Base-by-base conservation (phyloP, 2,113 vertebrate species). In the Anolis carolinensis region DNA sequence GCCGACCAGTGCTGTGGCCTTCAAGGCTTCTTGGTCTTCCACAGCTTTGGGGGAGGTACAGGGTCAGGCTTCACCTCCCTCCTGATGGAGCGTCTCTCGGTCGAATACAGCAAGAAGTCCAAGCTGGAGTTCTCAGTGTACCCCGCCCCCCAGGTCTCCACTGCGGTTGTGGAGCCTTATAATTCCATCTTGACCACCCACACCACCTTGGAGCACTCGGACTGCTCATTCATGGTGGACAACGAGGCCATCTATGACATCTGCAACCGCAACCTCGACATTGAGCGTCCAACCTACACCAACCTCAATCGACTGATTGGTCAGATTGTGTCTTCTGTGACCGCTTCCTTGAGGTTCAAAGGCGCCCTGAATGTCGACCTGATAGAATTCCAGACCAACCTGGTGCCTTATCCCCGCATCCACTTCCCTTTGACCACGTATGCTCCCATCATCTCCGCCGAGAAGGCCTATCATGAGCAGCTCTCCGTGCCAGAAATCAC, bases 341-440 rank as follows among this genome's bases (percentile, higher is more conserved):
- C 95, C 0, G 95, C 94, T 44, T 96, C 95, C 0, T 39, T 96
- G 32, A 59, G 95, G 0, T 96, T 96, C 63, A 16, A 96, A 0
- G 95, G 95, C 0, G 94, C 95, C 6, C 25, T 96, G 68, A 96
- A 96, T 4, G 95, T 96, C 0, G 95, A 96, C 87, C 92, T 96
- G 0, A 95, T 0, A 0, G 95, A 95, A 0, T 96, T 96, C 0
- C 95, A 96, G 83, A 96, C 95, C 83, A 96, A 96, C 87, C 52
- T 96, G 87, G 95, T 96, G 80, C 95, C 95, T 0, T 96, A 95
- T 63, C 95, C 94, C 0, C 82, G 94, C 10, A 92, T 96, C n/a
- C 95, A 96, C 65, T 96, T 96, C 87, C 95, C 95, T 0, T 87
- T 96, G 30, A 90, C 95, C 2, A 96, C 95, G 48, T 96, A 95